A percentile compares a stretch with the other conserved stretches of the same genome.
These are phyloP conservation scores for Theretra japonica DNA, from an alignment of 2,888 invertebrate species.

Conservation along the genomic window DNA sequence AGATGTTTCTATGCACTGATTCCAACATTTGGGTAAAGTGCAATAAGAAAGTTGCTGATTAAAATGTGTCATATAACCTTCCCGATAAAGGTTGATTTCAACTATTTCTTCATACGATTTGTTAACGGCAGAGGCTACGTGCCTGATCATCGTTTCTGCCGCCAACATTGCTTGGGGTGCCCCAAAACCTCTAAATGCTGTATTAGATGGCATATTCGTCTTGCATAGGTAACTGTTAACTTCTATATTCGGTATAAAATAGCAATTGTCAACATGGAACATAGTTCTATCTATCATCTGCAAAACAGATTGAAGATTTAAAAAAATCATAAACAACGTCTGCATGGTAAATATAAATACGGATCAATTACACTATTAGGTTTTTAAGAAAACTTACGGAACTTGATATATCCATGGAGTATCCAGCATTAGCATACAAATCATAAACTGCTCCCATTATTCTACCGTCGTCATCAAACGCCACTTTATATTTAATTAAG, in stretches of 20 bases:
- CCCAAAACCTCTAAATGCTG: slow-evolving; percentile 97
- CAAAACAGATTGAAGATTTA: slow-evolving; percentile 38
- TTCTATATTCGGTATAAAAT: slow-evolving; percentile 89
- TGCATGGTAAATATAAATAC: background rate
- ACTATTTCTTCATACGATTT: slow-evolving; percentile 87
- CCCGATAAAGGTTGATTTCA: slow-evolving; percentile 90
- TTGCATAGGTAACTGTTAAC: slow-evolving; percentile 90
- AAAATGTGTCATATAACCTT: slow-evolving; percentile 91
- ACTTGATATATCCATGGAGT: slow-evolving; percentile 88
- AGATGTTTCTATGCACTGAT: slow-evolving; percentile 88
- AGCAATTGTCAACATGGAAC: slow-evolving; percentile 92
- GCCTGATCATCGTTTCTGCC: slow-evolving; percentile 90
- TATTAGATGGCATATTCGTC: slow-evolving; percentile 96
- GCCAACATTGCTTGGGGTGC: slow-evolving; percentile 95
- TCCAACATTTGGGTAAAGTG: slow-evolving; percentile 90
- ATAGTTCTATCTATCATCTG: slow-evolving; percentile 92
- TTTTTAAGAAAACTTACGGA: slow-evolving; percentile 72
- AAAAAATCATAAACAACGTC: background rate
- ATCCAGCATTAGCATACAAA: slow-evolving; percentile 90
- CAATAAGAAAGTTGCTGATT: slow-evolving; percentile 90
- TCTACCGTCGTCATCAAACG: slow-evolving; percentile 88
- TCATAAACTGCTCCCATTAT: slow-evolving; percentile 86
- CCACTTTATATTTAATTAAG: slow-evolving; percentile 90
- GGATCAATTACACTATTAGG: background rate
- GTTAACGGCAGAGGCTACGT: slow-evolving; percentile 88